Evolutionary conservation across 2,888 invertebrate genomes (phyloP), one percentile per base, ranked within the genome.

Genomic region (Torymus aiolomorphi): DNA sequence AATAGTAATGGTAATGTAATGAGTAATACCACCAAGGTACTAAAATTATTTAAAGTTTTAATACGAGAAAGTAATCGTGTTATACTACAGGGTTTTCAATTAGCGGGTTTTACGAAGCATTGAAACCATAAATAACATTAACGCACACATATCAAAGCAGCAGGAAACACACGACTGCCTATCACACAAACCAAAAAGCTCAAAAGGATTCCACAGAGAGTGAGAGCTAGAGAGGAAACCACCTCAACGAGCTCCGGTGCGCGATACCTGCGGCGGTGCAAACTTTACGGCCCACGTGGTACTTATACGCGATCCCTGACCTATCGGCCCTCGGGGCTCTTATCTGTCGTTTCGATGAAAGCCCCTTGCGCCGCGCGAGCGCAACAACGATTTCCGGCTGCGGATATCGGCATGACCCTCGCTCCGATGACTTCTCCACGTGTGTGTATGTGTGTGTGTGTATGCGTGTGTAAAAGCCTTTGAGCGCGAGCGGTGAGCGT

Each of bases 341-440:
- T 81, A 79, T 81, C 79, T 74, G 65, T 71, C 70, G 57, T 56
- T 52, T 18, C 67, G 66, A 74, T 62, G 56, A 65, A 82, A 79
- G 73, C 69, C 18, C 56, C 24, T 62, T 18, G 66, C 76, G 18
- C 2, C 5, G 12, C 18, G 16, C 8, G n/a, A n/a, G 52, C 42
- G 51, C 69, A 42, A 76, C 42, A 66, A 67, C 63, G 69, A 69
- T 79, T 75, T 75, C 42, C 75, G 65, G 59, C 31, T 59, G 51
- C 51, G 62, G 73, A 49, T 63, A 73, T 51, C 20, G 54, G 31
- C 31, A 31, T 31, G 31, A 72, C 59, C 18, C 14, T 31, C 59
- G 24, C 62, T 5, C 63, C 31, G 16, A 65, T 77, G 51, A 66
- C 57, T 77, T 57, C 31, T 77, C 31, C 0, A 57, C 12, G 54